Base-by-base conservation (phyloP, 2,113 vertebrate species). In the Pleuronectes platessa region DNA sequence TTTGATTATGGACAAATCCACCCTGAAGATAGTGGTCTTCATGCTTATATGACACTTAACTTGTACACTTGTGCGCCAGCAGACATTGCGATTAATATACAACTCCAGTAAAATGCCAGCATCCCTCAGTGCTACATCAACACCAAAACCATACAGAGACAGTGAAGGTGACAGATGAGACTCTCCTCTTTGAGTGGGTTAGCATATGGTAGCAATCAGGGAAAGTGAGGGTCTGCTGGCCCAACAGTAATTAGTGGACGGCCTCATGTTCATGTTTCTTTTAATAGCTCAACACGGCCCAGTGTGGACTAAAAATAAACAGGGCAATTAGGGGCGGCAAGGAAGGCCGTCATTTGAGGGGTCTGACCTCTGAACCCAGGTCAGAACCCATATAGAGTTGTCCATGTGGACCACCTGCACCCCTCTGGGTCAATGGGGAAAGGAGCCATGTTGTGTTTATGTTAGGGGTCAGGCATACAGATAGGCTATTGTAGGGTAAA, bases 301-400 rank as follows among this genome's bases (percentile, higher is more conserved):
- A 91, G 93, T 91, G 92, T 92, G 90, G 93, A 94, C 94, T 95
- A 95, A 94, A 95, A 95, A 95, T 95, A 95, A 95, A 95, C 90
- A 93, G 76, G 86, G 78, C 92, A 94, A 94, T 95, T 94, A 91
- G 89, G 86, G 90, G 86, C 77, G 64, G 90, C 79, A 72, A 93
- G 90, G 91, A 91, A 90, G 91, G 81, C 84, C 84, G 71, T 92
- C 92, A 94, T 95, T 95, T 93, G 76, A 90, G 82, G 90, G 90
- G 63, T 81, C 79, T 83, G 87, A 94, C 88, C 93, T 93, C 81
- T 93, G 91, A 94, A 91, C 94, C 86, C 45, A 15, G 92, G 92
- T 93, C 92, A 92, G 78, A 93, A 58, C 83, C 89, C 65, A 83
- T 88, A 83, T 65, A 84, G 90, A 94, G 88, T 87, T 88, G 87